Percentiles rank a stretch among this genome's conserved stretches.
These are phyloP conservation scores for Hemistola chrysoprasaria DNA, from an alignment of 2,888 invertebrate species.

Conservation along the genomic window DNA sequence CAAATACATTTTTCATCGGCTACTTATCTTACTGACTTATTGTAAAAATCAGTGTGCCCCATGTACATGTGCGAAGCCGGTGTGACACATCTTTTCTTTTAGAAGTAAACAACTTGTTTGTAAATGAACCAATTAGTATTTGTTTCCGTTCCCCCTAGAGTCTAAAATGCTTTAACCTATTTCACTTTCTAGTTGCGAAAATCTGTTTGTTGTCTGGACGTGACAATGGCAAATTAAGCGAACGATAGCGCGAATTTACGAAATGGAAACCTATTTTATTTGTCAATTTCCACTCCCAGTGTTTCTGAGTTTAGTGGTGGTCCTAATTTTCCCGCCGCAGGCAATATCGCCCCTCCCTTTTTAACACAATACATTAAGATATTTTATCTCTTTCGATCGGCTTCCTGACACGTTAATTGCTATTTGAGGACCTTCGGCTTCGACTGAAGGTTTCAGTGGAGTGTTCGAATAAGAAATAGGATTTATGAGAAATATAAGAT, in stretches of 20 bases:
- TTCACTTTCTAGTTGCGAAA: constrained; percentile 20
- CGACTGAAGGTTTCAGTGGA: constrained; percentile 27
- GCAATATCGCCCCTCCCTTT: constrained; percentile 23
- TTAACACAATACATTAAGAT: constrained; percentile 9
- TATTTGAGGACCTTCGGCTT: constrained; percentile 24
- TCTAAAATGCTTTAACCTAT: constrained; percentile 16
- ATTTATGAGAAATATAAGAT: constrained; percentile 6
- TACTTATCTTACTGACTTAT: no score
- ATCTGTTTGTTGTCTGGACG: constrained; percentile 16
- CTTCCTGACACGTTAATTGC: constrained; percentile 34
- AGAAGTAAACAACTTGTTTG: no score
- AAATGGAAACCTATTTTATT: constrained; percentile 29
- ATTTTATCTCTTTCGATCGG: constrained; percentile 22
- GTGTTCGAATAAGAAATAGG: constrained; percentile 24
- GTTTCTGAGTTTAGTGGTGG: constrained; percentile 29
- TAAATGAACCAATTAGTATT: no score
- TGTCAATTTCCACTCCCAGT: constrained; percentile 33
- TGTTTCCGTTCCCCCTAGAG: constrained; percentile 1
- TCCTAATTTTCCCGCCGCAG: constrained; percentile 29
- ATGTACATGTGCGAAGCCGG: no score
- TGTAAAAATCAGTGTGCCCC: no score
- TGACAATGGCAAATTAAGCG: constrained; percentile 20
- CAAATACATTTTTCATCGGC: no score
- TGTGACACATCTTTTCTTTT: no score
- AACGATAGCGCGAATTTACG: constrained; percentile 9